phyloP scores from a whole-genome alignment of 2,113 vertebrate species.

The Microtus oregoni region DNA sequence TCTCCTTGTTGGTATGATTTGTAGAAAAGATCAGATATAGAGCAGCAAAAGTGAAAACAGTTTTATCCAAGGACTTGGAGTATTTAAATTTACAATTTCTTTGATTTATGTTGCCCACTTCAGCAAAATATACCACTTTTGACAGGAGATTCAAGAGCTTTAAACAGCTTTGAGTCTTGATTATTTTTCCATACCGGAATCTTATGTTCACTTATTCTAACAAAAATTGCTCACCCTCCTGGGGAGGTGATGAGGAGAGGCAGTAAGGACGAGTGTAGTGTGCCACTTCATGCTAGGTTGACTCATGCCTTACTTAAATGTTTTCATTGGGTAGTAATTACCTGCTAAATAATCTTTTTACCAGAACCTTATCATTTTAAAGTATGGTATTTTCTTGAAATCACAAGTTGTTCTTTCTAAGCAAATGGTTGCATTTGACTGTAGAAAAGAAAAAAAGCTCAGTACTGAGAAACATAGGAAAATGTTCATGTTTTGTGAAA shows the following conservation, averaged over 20 bases:
- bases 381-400: constrained; percentile 49
- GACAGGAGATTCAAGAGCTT: not conserved
- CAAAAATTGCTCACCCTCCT: not conserved
- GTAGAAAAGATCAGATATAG: not conserved
- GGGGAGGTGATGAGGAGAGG: not conserved
- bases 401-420: constrained; percentile 53
- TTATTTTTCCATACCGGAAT: not conserved
- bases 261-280: not conserved
- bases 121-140: not conserved
- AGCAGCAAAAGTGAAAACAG: not conserved
- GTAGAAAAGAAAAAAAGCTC: not conserved
- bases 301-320: not conserved
- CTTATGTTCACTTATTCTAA: not conserved
- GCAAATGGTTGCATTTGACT: not conserved
- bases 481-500: constrained; percentile 28
- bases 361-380: constrained; percentile 16
- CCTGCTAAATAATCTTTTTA: not conserved
- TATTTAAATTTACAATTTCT: not conserved
- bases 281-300: not conserved
- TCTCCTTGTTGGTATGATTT: not conserved
- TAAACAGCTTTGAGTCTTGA: not conserved
- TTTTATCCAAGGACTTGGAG: not conserved
- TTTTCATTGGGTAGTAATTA: not conserved
- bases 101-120: not conserved
- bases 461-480: not conserved